phyloP scores from a whole-genome alignment of 2,888 invertebrate genomes.

The Coremacera marginata region DNA sequence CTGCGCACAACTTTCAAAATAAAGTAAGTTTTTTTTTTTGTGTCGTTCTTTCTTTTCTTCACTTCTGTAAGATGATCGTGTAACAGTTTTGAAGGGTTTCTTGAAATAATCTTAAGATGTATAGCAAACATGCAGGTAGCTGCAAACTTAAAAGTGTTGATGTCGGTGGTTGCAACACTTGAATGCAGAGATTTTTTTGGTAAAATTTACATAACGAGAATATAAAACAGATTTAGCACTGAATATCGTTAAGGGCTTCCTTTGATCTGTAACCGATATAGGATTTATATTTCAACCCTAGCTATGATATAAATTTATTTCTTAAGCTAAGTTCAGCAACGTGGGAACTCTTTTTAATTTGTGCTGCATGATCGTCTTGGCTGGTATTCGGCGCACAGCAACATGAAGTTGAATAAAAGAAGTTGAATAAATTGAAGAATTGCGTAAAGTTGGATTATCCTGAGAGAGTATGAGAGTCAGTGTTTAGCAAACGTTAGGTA shows the following conservation, averaged over 20 bases:
- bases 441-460: background rate
- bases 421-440: conserved; percentile 7
- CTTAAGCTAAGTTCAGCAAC: background rate
- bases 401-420: background rate
- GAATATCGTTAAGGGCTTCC: background rate
- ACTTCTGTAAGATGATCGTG: background rate
- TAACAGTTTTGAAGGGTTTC: conserved; percentile 9
- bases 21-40: background rate
- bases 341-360: conserved; percentile 34
- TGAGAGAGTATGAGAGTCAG: background rate
- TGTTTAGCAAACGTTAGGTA: background rate
- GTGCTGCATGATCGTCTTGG: conserved; percentile 38
- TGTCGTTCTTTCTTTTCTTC: background rate
- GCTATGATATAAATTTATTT: background rate
- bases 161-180: background rate
- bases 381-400: conserved; percentile 34
- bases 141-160: background rate
- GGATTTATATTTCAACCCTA: background rate
- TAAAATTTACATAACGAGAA: background rate
- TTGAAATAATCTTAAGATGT: background rate
- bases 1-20: background rate
- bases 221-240: background rate
- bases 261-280: background rate
- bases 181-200: background rate
- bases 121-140: background rate